phyloP scores from a whole-genome alignment of 2,888 invertebrate species.

The Halocaridina rubra region DNA sequence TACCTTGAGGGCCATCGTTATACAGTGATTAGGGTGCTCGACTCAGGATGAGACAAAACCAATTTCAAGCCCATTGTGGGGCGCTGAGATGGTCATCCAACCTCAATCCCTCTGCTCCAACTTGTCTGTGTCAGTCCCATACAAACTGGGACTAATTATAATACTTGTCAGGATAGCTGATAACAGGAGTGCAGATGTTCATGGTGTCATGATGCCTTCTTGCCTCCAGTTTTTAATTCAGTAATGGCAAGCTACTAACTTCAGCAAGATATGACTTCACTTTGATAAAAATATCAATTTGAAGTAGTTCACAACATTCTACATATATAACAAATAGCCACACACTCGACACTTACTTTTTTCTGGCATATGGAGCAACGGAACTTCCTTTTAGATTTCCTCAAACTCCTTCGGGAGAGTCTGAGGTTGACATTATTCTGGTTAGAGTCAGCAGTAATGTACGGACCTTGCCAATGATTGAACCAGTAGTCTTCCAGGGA shows the following conservation, averaged over 20 bases:
- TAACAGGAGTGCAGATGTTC: neutral
- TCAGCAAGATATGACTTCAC: neutral
- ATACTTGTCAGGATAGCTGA: too few relatives aligned
- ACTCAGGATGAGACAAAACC: too few relatives aligned
- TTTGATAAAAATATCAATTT: neutral
- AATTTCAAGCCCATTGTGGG: too few relatives aligned
- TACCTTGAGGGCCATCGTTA: too few relatives aligned
- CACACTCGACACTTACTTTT: too few relatives aligned
- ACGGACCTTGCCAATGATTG: constrained; percentile 64
- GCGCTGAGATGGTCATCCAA: too few relatives aligned
- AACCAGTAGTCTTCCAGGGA: constrained; percentile 64
- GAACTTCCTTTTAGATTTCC: constrained; percentile 48
- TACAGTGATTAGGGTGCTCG: too few relatives aligned
- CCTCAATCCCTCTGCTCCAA: too few relatives aligned
- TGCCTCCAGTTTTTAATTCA: neutral
- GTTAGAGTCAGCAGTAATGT: constrained; percentile 49
- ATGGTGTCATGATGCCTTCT: neutral
- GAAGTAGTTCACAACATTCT: too few relatives aligned
- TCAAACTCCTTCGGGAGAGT: constrained; percentile 36
- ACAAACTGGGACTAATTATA: too few relatives aligned
- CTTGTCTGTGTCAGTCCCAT: too few relatives aligned
- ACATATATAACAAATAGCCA: too few relatives aligned
- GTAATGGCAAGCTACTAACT: neutral
- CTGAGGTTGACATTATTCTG: constrained; percentile 41
- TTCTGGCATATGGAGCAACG: constrained; percentile 60